Evolutionary conservation across 2,797 vertebrate species (phyloP).

Genomic region (Sarcophilus harrisii): DNA sequence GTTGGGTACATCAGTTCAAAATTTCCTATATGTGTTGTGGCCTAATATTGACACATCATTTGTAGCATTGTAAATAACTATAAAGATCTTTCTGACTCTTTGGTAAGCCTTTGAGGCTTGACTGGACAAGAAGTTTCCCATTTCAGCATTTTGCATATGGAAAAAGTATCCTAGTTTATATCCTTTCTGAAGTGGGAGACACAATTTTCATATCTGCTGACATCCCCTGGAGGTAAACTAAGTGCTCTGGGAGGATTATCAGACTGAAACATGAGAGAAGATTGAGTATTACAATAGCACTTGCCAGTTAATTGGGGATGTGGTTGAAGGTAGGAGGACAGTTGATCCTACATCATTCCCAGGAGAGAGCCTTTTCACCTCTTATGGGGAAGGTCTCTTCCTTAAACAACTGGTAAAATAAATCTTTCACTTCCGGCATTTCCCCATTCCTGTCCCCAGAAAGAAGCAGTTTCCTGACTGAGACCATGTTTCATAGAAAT

Average conservation of each 20-base stretch:
- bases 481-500: neutral
- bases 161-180: neutral
- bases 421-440: neutral
- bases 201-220: neutral
- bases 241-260: neutral
- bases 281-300: neutral
- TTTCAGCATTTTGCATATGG: neutral
- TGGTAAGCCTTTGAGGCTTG: neutral
- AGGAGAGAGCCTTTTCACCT: neutral
- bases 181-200: neutral
- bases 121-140: neutral
- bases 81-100: neutral
- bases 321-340: neutral
- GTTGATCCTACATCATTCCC: neutral
- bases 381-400: neutral
- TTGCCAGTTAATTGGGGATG: neutral
- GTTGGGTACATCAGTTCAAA: neutral
- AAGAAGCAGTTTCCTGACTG: neutral
- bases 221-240: neutral
- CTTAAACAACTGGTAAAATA: conserved; percentile 1
- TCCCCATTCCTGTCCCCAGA: neutral
- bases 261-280: neutral
- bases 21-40: neutral
- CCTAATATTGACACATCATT: neutral
- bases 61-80: neutral